Conservation (phyloP, 2,888 invertebrate genomes). For the Xylota segnis region DNA sequence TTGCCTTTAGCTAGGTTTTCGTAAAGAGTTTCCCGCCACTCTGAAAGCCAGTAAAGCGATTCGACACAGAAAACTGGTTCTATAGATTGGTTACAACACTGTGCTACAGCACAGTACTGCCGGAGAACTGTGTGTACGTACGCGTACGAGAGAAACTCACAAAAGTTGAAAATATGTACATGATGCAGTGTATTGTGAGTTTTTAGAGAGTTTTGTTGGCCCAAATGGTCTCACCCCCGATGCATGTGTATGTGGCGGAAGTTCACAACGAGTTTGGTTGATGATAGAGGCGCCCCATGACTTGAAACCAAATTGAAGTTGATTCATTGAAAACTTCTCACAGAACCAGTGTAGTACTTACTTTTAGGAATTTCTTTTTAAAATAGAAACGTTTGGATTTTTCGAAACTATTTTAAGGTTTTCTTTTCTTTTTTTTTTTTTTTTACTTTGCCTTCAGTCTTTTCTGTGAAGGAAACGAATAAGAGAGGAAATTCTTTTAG, state of each 20-base stretch:
- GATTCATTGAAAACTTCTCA: background rate
- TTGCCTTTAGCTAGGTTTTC: background rate
- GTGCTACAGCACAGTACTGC: background rate
- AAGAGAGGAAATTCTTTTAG: background rate
- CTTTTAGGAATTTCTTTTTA: background rate
- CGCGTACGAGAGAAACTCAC: background rate
- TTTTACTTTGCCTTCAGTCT: background rate
- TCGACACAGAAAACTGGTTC: background rate
- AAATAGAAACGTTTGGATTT: background rate
- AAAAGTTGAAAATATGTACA: background rate
- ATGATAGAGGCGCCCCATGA: conserved; percentile 5
- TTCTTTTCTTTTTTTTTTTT: background rate
- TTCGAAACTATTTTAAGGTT: background rate
- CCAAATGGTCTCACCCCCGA: background rate
- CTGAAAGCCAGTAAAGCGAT: background rate
- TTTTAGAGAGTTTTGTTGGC: conserved; percentile 8
- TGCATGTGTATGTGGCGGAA: conserved; percentile 5
- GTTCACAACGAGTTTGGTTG: conserved; percentile 3
- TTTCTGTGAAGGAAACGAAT: background rate
- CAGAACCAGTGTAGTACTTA: background rate
- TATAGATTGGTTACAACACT: conserved; percentile 1
- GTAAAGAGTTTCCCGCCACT: conserved; percentile 3
- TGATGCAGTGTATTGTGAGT: background rate
- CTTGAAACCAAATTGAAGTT: conserved; percentile 15
- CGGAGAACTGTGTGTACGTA: background rate